phyloP scores from a whole-genome alignment of 2,797 vertebrate species.

The Enteromius radiatus region DNA sequence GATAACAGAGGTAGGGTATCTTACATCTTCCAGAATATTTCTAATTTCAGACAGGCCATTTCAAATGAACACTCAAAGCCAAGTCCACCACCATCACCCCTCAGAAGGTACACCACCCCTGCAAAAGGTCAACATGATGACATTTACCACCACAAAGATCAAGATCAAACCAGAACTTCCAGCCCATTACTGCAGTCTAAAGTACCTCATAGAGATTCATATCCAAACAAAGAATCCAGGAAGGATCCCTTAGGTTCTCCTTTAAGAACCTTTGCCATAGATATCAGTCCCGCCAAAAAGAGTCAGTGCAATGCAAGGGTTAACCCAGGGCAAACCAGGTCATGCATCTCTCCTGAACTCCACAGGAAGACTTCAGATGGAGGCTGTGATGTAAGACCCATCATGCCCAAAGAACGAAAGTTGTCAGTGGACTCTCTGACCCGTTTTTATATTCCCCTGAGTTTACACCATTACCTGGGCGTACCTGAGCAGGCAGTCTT shows the following conservation, averaged over 20 bases:
- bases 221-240: conserved; percentile 60
- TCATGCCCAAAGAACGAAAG: conserved; percentile 41
- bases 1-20: conserved; percentile 29
- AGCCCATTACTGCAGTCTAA: conserved; percentile 69
- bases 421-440: conserved; percentile 45
- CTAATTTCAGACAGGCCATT: conserved; percentile 25
- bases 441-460: conserved; percentile 65
- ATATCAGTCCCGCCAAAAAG: conserved; percentile 62
- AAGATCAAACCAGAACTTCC: conserved; percentile 48
- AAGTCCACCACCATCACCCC: conserved; percentile 40
- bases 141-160: conserved; percentile 66
- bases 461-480: conserved; percentile 65
- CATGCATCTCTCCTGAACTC: not conserved
- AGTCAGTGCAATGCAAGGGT: not conserved
- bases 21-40: conserved; percentile 15
- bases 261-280: conserved; percentile 69
- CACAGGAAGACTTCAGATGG: conserved; percentile 44
- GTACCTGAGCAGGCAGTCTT: conserved; percentile 58
- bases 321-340: conserved; percentile 8
- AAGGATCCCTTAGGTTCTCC: conserved; percentile 58
- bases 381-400: not conserved
- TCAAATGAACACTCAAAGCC: conserved; percentile 25
- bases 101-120: conserved; percentile 39
- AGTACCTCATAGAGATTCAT: conserved; percentile 67
- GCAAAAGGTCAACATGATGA: conserved; percentile 41